Percentiles rank a stretch among this genome's conserved stretches.
These are phyloP conservation scores for Gypaetus barbatus DNA, from an alignment of 2,797 vertebrate genomes.

Conservation along the genomic window DNA sequence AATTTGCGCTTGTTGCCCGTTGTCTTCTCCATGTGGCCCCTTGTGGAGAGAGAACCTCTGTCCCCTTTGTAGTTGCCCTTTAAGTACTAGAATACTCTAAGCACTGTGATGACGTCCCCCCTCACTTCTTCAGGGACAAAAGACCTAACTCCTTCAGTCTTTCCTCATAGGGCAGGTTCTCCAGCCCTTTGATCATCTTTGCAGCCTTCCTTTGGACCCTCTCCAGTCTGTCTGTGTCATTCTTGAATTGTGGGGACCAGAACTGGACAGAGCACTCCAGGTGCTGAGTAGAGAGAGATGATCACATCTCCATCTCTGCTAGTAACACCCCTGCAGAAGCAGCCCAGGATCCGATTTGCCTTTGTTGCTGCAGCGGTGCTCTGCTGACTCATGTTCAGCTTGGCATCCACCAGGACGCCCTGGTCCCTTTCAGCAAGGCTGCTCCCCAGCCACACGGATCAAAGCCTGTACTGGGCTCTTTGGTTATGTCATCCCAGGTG, in stretches of 20 bases:
- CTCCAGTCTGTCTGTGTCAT: background rate
- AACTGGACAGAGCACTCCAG: background rate
- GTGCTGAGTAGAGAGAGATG: background rate
- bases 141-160: background rate
- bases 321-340: fast-evolving
- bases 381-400: background rate
- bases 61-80: background rate
- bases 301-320: background rate
- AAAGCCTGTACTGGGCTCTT: fast-evolving
- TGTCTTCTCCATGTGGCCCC: background rate
- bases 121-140: background rate
- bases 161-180: fast-evolving
- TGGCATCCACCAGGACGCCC: fast-evolving
- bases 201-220: background rate
- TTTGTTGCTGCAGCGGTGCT: fast-evolving
- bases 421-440: background rate
- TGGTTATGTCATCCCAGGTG: too few relatives aligned
- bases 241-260: background rate
- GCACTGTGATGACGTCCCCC: background rate
- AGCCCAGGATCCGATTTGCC: background rate
- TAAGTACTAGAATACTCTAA: background rate
- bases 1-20: background rate
- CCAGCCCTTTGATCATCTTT: background rate
- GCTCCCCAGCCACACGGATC: fast-evolving
- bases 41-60: background rate